A percentile compares a stretch with the other conserved stretches of the same genome.
Conservation (phyloP, 2,888 invertebrate species). For the Orthosia cruda region DNA sequence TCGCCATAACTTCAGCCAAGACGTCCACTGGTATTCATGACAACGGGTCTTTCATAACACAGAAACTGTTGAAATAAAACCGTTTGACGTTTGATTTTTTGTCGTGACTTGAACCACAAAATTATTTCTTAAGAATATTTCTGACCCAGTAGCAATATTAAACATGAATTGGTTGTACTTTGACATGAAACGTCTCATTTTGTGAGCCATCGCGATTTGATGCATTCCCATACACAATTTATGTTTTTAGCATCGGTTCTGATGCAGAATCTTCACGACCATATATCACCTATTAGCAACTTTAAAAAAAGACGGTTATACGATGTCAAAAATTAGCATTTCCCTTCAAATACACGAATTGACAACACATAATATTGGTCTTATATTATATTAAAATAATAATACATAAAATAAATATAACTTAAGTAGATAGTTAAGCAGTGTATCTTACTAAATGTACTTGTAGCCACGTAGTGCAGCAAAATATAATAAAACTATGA, state of each 20-base stretch:
- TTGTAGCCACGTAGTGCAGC: constrained; percentile 21
- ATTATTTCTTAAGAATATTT: not conserved
- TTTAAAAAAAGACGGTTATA: not conserved
- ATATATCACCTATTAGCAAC: not conserved
- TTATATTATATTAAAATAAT: constrained; percentile 23
- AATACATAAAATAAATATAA: constrained; percentile 26
- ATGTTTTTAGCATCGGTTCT: not conserved
- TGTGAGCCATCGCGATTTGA: constrained; percentile 27
- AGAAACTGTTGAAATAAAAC: not conserved
- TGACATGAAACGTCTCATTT: not conserved
- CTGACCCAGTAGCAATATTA: not conserved
- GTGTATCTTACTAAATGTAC: constrained; percentile 27
- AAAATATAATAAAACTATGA: constrained; percentile 43
- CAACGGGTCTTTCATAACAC: not conserved
- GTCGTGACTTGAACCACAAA: too few relatives aligned
- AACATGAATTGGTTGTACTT: not conserved
- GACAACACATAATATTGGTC: constrained; percentile 19
- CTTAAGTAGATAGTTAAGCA: constrained; percentile 18
- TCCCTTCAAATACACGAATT: constrained; percentile 27
- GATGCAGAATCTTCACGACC: not conserved
- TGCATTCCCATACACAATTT: not conserved
- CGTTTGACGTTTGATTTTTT: not conserved
- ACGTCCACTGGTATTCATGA: not conserved
- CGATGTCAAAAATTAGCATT: not conserved
- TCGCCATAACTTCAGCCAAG: too few relatives aligned